phyloP scores from a whole-genome alignment of 1,140 invertebrate genomes.

The Amyelois transitella region DNA sequence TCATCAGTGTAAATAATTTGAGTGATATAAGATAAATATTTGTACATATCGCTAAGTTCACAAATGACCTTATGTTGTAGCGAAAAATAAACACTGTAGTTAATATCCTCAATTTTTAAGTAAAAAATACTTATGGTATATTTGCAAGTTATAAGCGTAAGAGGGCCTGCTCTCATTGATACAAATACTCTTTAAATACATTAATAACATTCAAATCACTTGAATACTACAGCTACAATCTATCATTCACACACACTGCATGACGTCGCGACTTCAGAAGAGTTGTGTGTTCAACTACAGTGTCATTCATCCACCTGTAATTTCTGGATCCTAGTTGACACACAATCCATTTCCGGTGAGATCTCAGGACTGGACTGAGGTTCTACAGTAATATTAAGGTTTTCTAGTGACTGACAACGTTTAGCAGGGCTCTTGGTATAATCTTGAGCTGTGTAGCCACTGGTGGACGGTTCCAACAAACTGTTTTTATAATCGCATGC shows the following conservation, averaged over 20 bases:
- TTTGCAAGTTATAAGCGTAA: neutral
- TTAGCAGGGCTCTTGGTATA: constrained; percentile 43
- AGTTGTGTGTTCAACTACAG: neutral
- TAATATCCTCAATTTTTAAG: neutral
- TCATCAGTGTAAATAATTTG: no score
- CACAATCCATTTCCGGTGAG: constrained; percentile 64
- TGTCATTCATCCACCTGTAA: constrained; percentile 70
- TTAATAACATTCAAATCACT: constrained; percentile 32
- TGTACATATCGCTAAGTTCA: no score
- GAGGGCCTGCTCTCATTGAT: constrained; percentile 22
- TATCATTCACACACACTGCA: constrained; percentile 12
- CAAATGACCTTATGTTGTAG: no score
- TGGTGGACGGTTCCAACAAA: constrained; percentile 59
- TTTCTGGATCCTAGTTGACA: constrained; percentile 64
- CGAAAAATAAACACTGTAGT: neutral
- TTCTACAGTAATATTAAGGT: constrained; percentile 53
- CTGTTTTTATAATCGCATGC: constrained; percentile 51
- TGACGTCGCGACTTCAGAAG: neutral
- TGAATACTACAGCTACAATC: constrained; percentile 28
- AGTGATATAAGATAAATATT: no score
- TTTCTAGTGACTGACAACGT: constrained; percentile 64
- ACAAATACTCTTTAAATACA: constrained; percentile 50
- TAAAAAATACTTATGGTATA: neutral
- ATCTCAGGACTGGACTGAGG: constrained; percentile 34
- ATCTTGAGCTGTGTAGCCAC: constrained; percentile 36